A percentile compares a stretch with the other conserved stretches of the same genome.
Evolutionary conservation across 2,113 vertebrate genomes (phyloP).

Genomic region (Anguilla japonica): DNA sequence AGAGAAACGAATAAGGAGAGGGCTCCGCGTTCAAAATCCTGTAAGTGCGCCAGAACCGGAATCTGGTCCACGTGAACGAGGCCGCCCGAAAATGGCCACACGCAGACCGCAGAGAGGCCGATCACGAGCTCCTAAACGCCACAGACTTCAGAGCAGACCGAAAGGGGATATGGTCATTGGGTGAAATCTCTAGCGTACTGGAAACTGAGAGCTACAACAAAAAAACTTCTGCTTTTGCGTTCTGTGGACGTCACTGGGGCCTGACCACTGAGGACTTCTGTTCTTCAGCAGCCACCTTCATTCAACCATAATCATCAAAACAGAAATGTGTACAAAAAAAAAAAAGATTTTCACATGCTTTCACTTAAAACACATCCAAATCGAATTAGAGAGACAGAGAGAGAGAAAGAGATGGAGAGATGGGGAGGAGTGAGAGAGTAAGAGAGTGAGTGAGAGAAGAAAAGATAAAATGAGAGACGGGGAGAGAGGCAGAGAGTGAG

Average conservation of each 20-base stretch:
- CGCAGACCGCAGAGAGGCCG: neutral
- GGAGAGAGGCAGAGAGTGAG: neutral
- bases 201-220: no score
- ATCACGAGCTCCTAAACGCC: neutral
- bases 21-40: neutral
- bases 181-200: no score
- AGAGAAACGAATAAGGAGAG: neutral
- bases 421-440: neutral
- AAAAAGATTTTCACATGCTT: constrained; percentile 12
- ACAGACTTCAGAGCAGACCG: neutral
- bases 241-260: neutral
- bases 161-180: neutral
- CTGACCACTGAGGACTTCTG: neutral
- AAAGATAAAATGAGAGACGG: neutral
- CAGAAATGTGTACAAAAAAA: neutral
- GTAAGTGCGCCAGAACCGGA: neutral
- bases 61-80: neutral
- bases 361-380: constrained; percentile 20
- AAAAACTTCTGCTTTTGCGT: no score
- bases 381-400: neutral
- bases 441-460: neutral
- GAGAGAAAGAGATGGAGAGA: neutral
- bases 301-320: neutral
- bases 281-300: neutral
- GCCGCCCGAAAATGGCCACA: neutral